Percentiles rank a stretch among this genome's conserved stretches.
Evolutionary conservation across 2,113 vertebrate species (phyloP).

Genomic region (Accipiter virgatus): DNA sequence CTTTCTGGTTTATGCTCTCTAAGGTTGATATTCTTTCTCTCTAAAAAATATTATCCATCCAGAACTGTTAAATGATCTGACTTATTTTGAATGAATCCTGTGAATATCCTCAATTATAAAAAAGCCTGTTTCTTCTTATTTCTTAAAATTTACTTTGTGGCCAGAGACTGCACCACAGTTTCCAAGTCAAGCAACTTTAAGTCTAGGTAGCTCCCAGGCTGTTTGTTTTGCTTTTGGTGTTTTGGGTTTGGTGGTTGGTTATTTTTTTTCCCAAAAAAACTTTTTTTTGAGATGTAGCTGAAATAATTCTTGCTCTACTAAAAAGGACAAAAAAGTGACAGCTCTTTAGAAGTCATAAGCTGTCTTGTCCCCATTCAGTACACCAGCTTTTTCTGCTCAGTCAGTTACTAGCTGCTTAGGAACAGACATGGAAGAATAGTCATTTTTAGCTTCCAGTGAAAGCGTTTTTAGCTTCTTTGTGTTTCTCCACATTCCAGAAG

Average conservation of each 20-base stretch:
- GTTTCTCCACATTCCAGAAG: background rate
- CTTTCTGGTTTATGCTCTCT: background rate
- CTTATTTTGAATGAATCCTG: conserved; percentile 28
- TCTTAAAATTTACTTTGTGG: conserved; percentile 19
- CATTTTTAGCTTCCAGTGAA: conserved; percentile 23
- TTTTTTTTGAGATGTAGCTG: conserved; percentile 35
- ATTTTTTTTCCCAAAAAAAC: background rate
- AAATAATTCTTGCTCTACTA: conserved; percentile 48
- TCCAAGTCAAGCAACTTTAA: conserved; percentile 49
- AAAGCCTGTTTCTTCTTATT: conserved; percentile 7
- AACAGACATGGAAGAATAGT: background rate
- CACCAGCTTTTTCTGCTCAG: background rate
- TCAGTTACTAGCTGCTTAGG: conserved; percentile 19
- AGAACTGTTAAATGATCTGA: background rate
- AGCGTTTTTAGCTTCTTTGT: conserved; percentile 14
- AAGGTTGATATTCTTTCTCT: background rate
- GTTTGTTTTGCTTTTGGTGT: background rate
- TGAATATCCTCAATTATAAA: conserved; percentile 7
- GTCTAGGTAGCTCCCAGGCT: background rate
- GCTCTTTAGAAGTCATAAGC: background rate
- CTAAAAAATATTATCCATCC: background rate
- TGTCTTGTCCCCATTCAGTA: background rate
- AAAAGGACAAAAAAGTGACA: background rate
- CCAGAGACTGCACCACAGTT: conserved; percentile 12
- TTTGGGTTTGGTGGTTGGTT: background rate